Base-by-base conservation (phyloP, 2,113 vertebrate genomes). In the Siniperca chuatsi region DNA sequence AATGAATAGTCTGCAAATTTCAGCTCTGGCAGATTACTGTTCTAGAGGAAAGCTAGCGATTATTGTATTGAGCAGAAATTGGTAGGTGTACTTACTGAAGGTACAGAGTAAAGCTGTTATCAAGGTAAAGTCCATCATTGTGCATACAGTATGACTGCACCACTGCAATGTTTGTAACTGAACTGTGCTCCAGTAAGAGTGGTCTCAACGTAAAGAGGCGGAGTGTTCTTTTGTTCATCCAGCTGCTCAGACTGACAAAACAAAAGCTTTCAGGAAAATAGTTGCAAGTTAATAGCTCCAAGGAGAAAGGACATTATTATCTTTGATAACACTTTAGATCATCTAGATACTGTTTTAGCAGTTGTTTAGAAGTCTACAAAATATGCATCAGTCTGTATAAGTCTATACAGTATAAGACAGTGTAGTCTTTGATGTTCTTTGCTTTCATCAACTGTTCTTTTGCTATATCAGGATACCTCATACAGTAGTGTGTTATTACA, bases 21-120 rank as follows among this genome's bases (percentile, higher is more conserved):
- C 7, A 65, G 35, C 35, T 40, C 4, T 21, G 20, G 20, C 6
- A 79, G 8, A 29, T 13, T 23, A 23, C 35, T 11, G 9, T 8
- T 11, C 57, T 42, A 37, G 12, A 67, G 35, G 18, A 65, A n/a
- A 46, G 5, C 12, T 8, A 44, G 3, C 11, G 8, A 33, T 50
- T 1, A 5, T 9, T 25, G 8, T 29, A 48, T 6, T 12, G 9
- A 35, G 29, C 8, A 54, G 54, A 4, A 35, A 9, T 21, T 1
- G 0, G 6, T 6, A 9, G 0, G 1, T n/a, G 11, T 65, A 86
- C 83, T 86, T 64, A 88, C 86, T 66, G 33, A 62, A 25, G 44
- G 2, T 29, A 13, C 12, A 88, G 79, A 88, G 68, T 42, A 88
- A 75, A 62, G 61, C 44, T 60, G 54, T 4, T 0, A 33, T 13